phyloP scores from a whole-genome alignment of 2,113 vertebrate genomes.

The Crotalus tigris region DNA sequence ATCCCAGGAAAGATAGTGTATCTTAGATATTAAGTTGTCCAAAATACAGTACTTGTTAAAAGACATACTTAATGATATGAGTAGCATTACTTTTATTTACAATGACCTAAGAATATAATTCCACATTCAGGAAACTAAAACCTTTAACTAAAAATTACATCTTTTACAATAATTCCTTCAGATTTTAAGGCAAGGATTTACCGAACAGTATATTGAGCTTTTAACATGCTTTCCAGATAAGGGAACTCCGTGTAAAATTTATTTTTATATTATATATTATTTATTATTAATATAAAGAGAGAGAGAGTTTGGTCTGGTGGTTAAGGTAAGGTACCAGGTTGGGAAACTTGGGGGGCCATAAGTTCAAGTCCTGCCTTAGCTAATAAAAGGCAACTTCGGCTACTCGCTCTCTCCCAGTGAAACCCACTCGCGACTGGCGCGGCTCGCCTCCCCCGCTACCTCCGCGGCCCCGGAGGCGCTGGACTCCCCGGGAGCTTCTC shows the following conservation, averaged over 20 bases:
- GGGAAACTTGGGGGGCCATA: background rate
- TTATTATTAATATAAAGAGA: too few species aligned
- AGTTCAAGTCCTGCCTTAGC: background rate
- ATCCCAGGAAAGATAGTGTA: background rate
- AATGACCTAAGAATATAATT: background rate
- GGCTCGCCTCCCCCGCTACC: too few species aligned
- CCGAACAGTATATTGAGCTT: background rate
- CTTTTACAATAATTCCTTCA: background rate
- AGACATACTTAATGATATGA: background rate
- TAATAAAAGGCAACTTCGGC: background rate
- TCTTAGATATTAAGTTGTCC: background rate
- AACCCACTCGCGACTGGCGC: background rate
- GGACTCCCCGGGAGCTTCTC: too few species aligned
- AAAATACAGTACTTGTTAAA: background rate
- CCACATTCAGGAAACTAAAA: background rate
- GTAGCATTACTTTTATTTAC: background rate
- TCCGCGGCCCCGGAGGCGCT: too few species aligned
- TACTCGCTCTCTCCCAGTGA: background rate
- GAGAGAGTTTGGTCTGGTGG: background rate
- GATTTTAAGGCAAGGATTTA: background rate
- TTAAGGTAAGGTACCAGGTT: background rate
- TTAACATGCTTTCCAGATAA: background rate
- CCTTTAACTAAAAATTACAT: background rate
- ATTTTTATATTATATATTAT: too few species aligned
- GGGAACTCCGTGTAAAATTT: background rate